These are phyloP conservation scores for Nephrocerus scutellatus DNA, from an alignment of 2,888 invertebrate genomes.

Conservation along the genomic window DNA sequence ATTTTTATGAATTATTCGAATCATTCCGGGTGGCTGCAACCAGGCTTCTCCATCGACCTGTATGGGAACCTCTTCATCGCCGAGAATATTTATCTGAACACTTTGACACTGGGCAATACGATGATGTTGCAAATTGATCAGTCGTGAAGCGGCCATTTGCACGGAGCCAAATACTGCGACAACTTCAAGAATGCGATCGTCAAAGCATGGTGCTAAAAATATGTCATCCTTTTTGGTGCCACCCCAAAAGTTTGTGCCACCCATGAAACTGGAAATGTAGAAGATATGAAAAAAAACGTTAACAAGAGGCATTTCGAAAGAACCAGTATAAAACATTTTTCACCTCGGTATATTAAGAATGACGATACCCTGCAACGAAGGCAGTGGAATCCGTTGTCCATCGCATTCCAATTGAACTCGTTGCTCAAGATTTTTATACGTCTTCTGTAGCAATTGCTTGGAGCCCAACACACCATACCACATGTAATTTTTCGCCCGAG, in stretches of 20 bases:
- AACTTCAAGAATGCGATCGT: conserved; percentile 92
- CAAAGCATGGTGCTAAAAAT: conserved; percentile 89
- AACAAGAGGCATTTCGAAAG: background rate
- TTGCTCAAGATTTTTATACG: conserved; percentile 93
- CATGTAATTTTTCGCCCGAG: conserved; percentile 92
- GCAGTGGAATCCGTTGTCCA: conserved; percentile 89
- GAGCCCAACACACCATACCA: conserved; percentile 79
- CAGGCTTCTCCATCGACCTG: conserved; percentile 98
- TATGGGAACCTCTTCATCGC: conserved; percentile 86
- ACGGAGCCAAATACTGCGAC: conserved; percentile 97
- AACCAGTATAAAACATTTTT: conserved; percentile 4
- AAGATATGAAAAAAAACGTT: background rate
- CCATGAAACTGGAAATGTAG: conserved; percentile 78
- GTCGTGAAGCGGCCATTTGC: conserved; percentile 93
- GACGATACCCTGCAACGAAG: conserved; percentile 93
- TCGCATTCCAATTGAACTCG: conserved; percentile 93
- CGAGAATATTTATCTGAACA: conserved; percentile 92
- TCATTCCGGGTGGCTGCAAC: conserved; percentile 95
- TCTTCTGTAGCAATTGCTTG: conserved; percentile 77
- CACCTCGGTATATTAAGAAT: conserved; percentile 90
- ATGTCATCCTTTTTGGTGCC: conserved; percentile 85
- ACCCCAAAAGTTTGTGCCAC: conserved; percentile 98
- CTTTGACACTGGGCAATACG: conserved; percentile 94
- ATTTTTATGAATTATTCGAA: conserved; percentile 93
- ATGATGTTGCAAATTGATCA: conserved; percentile 94